Percentiles rank a stretch among this genome's conserved stretches.
Evolutionary conservation across 2,113 vertebrate species (phyloP).

Genomic region (Misgurnus mizolepis): DNA sequence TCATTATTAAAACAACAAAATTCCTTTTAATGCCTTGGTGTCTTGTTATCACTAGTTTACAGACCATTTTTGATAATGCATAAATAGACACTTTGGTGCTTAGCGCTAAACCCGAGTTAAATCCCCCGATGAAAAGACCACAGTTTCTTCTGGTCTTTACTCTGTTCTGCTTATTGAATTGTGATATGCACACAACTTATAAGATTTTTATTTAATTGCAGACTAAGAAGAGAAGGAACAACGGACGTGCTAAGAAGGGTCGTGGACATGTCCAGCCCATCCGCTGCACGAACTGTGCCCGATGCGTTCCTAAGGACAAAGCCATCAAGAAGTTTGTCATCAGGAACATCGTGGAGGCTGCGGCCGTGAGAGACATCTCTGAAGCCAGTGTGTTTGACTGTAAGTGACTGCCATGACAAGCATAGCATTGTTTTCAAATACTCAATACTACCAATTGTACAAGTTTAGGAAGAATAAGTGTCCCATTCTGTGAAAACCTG

Average conservation of each 20-base stretch:
- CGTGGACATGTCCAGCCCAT: constrained; percentile 96
- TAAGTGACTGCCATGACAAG: constrained; percentile 63
- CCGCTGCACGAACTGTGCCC: constrained; percentile 95
- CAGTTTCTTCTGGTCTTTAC: too few relatives aligned
- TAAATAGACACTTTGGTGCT: too few relatives aligned
- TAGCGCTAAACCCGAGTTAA: too few relatives aligned
- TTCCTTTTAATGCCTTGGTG: background rate
- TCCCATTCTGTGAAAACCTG: too few relatives aligned
- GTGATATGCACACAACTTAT: too few relatives aligned
- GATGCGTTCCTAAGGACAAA: constrained; percentile 96
- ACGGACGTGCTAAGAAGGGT: constrained; percentile 95
- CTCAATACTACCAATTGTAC: background rate
- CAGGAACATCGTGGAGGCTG: constrained; percentile 94
- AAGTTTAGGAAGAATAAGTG: too few relatives aligned
- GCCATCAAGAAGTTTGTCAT: constrained; percentile 98
- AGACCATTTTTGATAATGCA: too few relatives aligned
- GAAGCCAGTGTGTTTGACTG: constrained; percentile 94
- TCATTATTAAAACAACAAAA: background rate
- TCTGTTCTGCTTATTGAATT: background rate
- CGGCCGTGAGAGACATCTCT: constrained; percentile 91
- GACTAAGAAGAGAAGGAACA: constrained; percentile 96
- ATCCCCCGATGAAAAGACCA: too few relatives aligned
- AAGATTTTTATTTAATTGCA: constrained; percentile 55
- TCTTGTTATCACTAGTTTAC: too few relatives aligned
- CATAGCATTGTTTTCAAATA: background rate